Evolutionary conservation across 2,113 vertebrate species (phyloP), one percentile per base, ranked within the genome.

Genomic region (Rattus rattus): DNA sequence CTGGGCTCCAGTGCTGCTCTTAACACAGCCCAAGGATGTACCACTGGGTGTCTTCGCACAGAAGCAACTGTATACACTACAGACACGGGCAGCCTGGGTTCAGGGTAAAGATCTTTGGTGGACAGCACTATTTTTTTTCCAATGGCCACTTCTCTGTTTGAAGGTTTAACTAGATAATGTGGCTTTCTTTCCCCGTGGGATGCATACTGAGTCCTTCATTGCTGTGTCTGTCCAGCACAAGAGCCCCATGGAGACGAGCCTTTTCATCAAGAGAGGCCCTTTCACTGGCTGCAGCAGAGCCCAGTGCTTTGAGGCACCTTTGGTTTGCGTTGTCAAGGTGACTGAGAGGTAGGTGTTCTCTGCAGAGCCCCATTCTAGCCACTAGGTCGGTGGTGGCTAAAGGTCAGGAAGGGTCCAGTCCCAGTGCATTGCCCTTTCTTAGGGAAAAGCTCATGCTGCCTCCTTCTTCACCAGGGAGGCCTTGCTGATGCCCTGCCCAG

Each of bases 51-150:
- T 0, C 0, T 24, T 2, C 4, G 4, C 16, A 30, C 14, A 61
- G 63, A 0, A 0, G 52, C 0, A 4, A 59, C 10, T 94, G 49
- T 26, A 0, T 5, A 12, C 28, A n/a, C 47, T 43, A 24, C 17
- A 0, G 0, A 89, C 90, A 49, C 63, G 83, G 59, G 87, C 0
- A 39, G 30, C 6, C 28, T 5, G 69, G 69, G 12, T 26, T 5
- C 54, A 43, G 52, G 26, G 39, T 9, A 2, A 47, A 20, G 80
- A 4, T 10, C 52, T 26, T 14, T 30, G 52, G 77, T 69, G 22
- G 54, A 8, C n/a, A 19, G 11, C 1, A 10, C 80, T 7, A 0
- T 59, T 72, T 95, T 54, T 43, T 54, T 49, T 73, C 84, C 8
- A 2, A 76, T 14, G 69, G 77, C 49, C 28, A 17, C 0, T 84